Evolutionary conservation across 2,113 vertebrate species (phyloP), one percentile per base, ranked within the genome.

Genomic region (Leptodactylus fuscus): DNA sequence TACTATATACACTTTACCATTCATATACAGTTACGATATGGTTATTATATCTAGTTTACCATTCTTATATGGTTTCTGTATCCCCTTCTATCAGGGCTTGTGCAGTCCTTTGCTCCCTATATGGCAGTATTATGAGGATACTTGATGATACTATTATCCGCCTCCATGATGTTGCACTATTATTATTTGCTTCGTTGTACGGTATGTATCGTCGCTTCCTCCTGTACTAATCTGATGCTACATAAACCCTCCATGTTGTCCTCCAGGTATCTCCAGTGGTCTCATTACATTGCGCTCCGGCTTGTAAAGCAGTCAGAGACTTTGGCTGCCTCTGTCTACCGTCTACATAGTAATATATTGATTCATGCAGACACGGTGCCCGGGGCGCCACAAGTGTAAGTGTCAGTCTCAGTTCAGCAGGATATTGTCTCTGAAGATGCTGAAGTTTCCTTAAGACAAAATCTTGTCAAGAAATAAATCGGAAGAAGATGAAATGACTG

Each of bases 401-500:
- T n/a, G n/a, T n/a, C n/a, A 58, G 77, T 44, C 34, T 60, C 51
- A 58, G 60, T 80, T 16, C 13, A 27, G 34, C 55, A 62, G 55
- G 22, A 80, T 58, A 80, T 80, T 24, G 34, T 80, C 34, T n/a
- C 32, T 36, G 34, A 60, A 24, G n/a, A n/a, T n/a, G n/a, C n/a
- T n/a, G 5, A 16, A 49, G 62, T 75, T 49, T 75, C 71, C 44
- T 29, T 15, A 75, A 75, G 44, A 49, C 44, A 49, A 24, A 48
- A 75, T 75, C 73, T 75, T 49, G 73, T 75, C 73, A n/a, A 75
- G 44, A 49, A 49, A 75, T 75, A 18, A 29, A 75, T 49, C 44
- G 16, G 44, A 3, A 6, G 29, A 48, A 49, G 46, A 75, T 74
- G 2, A 75, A 75, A 75, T 29, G 73, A 49, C 73, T 48, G 73